Evolutionary conservation across 2,797 vertebrate genomes (phyloP), one percentile per base, ranked within the genome.

Genomic region (Girardinus metallicus): DNA sequence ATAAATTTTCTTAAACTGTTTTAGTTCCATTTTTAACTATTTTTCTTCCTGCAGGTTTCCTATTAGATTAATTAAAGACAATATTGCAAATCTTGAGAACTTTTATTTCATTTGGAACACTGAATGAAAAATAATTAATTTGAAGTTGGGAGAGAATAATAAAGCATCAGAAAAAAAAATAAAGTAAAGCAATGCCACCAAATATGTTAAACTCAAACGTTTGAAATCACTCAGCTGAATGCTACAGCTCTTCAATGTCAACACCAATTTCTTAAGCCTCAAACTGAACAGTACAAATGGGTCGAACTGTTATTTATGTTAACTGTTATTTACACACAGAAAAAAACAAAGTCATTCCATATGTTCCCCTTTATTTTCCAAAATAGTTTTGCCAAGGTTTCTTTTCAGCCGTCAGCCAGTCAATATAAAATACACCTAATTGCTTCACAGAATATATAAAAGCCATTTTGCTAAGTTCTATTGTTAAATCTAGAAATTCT

Each of bases 51-150:
- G n/a, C 74, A 75, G 41, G 41, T 47, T 70, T 80, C 39, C 77
- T 74, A 79, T 78, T 57, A 75, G 34, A 85, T 84, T 79, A 73
- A 86, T 89, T 82, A 81, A 23, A 16, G n/a, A 31, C 74, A 91
- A 85, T 85, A 80, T 77, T 49, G 73, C 23, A 49, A 64, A 49
- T 82, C 86, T 10, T 64, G 10, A n/a, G 47, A 78, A 71, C 76
- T 55, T 83, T 73, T 74, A 10, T 55, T 83, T 81, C n/a, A 26
- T n/a, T 11, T 12, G 49, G 39, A 41, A 77, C 39, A 78, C 49
- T 72, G 26, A 5, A 47, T 39, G 9, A 51, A 83, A 75, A 79
- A 60, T 0, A 66, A 15, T 34, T 73, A 9, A 3, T 79, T 21
- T 83, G 34, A 71, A 60, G 7, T 11, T 71, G 41, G 3, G 29